Evolutionary conservation across 1,140 invertebrate genomes (phyloP).

Genomic region (Mamestra configurata): DNA sequence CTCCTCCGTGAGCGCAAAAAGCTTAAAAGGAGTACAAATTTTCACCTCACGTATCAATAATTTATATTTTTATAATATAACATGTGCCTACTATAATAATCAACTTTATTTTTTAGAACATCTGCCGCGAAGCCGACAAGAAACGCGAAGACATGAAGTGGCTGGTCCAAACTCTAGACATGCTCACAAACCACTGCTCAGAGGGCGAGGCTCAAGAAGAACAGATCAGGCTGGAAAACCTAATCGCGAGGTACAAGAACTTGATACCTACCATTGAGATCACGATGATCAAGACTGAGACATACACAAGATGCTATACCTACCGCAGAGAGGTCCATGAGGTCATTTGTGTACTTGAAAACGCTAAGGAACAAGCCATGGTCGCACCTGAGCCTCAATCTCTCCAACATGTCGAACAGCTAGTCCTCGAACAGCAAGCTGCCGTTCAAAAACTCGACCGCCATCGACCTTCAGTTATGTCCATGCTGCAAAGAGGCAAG

Average conservation of each 20-base stretch:
- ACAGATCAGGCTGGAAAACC: constrained; percentile 93
- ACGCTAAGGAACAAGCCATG: constrained; percentile 92
- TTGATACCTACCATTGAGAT: constrained; percentile 97
- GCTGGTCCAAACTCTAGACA: constrained; percentile 96
- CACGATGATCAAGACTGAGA: constrained; percentile 96
- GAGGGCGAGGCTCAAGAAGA: constrained; percentile 93
- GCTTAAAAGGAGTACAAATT: too few species aligned
- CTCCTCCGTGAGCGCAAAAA: too few species aligned
- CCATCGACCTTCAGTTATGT: constrained; percentile 95
- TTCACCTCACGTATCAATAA: too few species aligned
- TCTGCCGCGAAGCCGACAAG: constrained; percentile 96
- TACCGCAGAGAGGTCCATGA: constrained; percentile 96
- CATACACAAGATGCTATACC: constrained; percentile 97
- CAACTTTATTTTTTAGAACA: constrained; percentile 89
- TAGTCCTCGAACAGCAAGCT: constrained; percentile 93
- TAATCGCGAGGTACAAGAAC: constrained; percentile 96
- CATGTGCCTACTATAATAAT: not conserved
- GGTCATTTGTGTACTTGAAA: constrained; percentile 92
- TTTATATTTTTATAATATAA: too few species aligned
- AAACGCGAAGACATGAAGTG: constrained; percentile 98
- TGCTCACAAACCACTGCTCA: constrained; percentile 93
- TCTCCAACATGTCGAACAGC: constrained; percentile 92
- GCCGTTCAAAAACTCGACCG: constrained; percentile 94
- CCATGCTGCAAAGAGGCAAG: constrained; percentile 96
- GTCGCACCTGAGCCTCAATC: constrained; percentile 91